phyloP scores from a whole-genome alignment of 92 coral and sea anemone genomes.

The Heteractis magnifica region DNA sequence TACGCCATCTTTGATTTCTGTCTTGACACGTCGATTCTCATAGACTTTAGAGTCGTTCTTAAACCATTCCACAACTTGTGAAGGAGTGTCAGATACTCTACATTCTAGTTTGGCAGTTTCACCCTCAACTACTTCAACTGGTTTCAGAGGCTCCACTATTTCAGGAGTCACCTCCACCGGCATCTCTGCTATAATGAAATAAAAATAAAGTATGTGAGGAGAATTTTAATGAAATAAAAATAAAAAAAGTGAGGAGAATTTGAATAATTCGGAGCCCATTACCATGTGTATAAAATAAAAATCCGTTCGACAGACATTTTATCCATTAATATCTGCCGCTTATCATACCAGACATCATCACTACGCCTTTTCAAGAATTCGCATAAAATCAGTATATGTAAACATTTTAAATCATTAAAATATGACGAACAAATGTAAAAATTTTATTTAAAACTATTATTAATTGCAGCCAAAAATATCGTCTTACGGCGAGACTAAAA shows the following conservation, averaged over 20 bases:
- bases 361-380: no score
- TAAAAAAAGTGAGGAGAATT: no score
- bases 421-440: no score
- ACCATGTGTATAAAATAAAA: not conserved
- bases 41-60: slow-evolving; percentile 65
- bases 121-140: slow-evolving; percentile 75
- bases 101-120: slow-evolving; percentile 72
- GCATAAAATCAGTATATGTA: no score
- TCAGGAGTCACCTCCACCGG: slow-evolving; percentile 63
- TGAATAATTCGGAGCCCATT: not conserved
- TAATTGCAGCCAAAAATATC: not conserved
- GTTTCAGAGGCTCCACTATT: slow-evolving; percentile 66
- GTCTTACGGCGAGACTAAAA: not conserved
- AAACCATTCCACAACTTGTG: slow-evolving; percentile 89
- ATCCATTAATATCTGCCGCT: no score
- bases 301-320: not conserved
- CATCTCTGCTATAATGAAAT: slow-evolving; percentile 36
- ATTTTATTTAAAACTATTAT: not conserved
- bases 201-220: not conserved
- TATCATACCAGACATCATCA: no score
- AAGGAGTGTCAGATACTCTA: slow-evolving; percentile 73
- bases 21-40: slow-evolving; percentile 62
- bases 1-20: slow-evolving; percentile 53
- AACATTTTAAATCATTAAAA: no score
- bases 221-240: not conserved